Conservation (phyloP, 2,888 invertebrate genomes). For the Augochlorella aurata region DNA sequence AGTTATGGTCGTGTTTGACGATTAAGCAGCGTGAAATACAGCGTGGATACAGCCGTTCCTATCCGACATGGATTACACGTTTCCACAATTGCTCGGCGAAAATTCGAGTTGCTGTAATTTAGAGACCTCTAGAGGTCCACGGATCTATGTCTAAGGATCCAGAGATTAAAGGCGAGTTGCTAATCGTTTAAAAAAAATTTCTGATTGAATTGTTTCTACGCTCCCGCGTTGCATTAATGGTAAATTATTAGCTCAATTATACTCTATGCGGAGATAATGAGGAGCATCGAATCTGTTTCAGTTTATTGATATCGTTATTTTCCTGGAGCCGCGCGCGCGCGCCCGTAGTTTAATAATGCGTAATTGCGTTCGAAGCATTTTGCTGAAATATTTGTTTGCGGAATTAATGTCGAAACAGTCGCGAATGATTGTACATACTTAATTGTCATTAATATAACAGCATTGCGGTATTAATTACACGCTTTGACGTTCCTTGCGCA, state of each 20-base stretch:
- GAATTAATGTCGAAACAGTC: neutral
- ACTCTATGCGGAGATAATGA: neutral
- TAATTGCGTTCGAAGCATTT: neutral
- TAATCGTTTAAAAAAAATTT: too few relatives aligned
- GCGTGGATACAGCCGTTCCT: neutral
- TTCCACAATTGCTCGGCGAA: neutral
- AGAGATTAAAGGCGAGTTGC: too few relatives aligned
- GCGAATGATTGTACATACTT: neutral
- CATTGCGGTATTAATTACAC: neutral
- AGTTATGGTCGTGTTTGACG: conserved; percentile 3
- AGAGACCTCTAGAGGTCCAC: too few relatives aligned
- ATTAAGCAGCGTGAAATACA: conserved; percentile 1
- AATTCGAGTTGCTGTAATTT: neutral
- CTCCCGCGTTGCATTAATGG: too few relatives aligned
- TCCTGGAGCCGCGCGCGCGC: neutral
- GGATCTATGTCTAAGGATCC: too few relatives aligned
- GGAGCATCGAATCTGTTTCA: neutral
- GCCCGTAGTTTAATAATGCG: neutral
- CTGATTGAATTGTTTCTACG: too few relatives aligned
- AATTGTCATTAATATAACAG: neutral
- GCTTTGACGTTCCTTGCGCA: neutral
- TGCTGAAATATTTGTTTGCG: neutral
- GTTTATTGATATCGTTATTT: neutral
- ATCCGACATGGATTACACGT: neutral
- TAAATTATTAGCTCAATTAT: too few relatives aligned